Evolutionary conservation across 2,113 vertebrate species (phyloP).

Genomic region (Vulpes vulpes): DNA sequence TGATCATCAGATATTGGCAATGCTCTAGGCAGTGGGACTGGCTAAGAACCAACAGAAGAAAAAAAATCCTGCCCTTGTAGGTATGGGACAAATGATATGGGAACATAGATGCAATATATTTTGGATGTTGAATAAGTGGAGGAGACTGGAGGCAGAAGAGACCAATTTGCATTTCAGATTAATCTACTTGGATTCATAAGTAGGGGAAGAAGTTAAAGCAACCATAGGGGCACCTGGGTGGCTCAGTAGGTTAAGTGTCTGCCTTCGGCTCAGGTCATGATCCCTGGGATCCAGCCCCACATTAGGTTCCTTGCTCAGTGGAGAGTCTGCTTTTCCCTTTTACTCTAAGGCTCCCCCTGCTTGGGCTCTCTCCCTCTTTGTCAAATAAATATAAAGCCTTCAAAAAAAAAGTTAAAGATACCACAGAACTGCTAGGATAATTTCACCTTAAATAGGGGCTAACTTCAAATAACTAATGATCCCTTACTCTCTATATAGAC

Average conservation of each 20-base stretch:
- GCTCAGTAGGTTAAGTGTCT: too few relatives aligned
- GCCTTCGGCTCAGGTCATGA: too few relatives aligned
- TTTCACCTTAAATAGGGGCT: not conserved
- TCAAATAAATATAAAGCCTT: too few relatives aligned
- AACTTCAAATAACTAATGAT: not conserved
- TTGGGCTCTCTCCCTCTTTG: too few relatives aligned
- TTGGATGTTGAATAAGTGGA: not conserved
- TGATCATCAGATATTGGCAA: not conserved
- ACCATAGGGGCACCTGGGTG: too few relatives aligned
- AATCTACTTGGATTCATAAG: not conserved
- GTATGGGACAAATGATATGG: not conserved
- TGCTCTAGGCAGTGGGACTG: not conserved
- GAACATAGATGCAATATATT: not conserved
- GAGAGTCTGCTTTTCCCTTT: too few relatives aligned
- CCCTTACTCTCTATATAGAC: not conserved
- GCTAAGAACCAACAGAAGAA: not conserved
- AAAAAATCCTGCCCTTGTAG: not conserved
- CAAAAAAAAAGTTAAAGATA: not conserved
- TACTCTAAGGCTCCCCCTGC: too few relatives aligned
- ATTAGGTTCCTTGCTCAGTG: too few relatives aligned
- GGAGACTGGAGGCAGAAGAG: not conserved
- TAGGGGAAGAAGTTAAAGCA: not conserved
- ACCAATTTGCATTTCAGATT: not conserved
- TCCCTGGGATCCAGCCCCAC: too few relatives aligned
- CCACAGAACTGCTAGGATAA: not conserved